These are phyloP conservation scores for Netelia melanura DNA, from an alignment of 2,888 invertebrate genomes.

Conservation along the genomic window DNA sequence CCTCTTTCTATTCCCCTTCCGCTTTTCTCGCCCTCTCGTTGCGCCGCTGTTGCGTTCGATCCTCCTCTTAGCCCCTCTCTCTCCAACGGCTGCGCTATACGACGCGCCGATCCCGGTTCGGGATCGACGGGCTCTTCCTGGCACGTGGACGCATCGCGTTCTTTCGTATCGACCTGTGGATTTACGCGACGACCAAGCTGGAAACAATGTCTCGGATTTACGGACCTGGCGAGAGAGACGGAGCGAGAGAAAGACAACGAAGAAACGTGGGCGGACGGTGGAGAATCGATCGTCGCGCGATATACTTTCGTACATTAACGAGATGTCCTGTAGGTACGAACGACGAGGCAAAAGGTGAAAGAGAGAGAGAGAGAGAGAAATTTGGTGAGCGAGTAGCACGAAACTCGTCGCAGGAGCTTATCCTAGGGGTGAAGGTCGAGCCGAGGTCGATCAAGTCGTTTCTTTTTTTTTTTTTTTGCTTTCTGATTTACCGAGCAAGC, in stretches of 20 bases:
- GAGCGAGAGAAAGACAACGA: not conserved
- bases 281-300: slow-evolving; percentile 55
- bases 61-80: slow-evolving; percentile 14
- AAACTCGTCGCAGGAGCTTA: no score
- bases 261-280: slow-evolving; percentile 32
- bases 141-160: slow-evolving; percentile 82
- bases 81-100: slow-evolving; percentile 30
- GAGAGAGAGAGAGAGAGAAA: no score
- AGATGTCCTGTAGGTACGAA: not conserved
- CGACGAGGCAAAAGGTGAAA: not conserved
- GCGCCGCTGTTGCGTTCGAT: slow-evolving; percentile 13
- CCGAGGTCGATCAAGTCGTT: no score
- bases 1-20: slow-evolving; percentile 31
- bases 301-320: slow-evolving; percentile 19
- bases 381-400: no score
- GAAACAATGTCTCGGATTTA: not conserved
- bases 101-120: not conserved
- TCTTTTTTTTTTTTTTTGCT: no score
- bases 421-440: no score
- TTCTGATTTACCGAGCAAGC: no score
- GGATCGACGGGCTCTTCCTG: slow-evolving; percentile 44
- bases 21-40: slow-evolving; percentile 56
- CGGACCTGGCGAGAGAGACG: not conserved
- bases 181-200: slow-evolving; percentile 70
- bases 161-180: slow-evolving; percentile 83